These are phyloP conservation scores for Pandemis corylana DNA, from an alignment of 2,888 invertebrate species.

Conservation along the genomic window DNA sequence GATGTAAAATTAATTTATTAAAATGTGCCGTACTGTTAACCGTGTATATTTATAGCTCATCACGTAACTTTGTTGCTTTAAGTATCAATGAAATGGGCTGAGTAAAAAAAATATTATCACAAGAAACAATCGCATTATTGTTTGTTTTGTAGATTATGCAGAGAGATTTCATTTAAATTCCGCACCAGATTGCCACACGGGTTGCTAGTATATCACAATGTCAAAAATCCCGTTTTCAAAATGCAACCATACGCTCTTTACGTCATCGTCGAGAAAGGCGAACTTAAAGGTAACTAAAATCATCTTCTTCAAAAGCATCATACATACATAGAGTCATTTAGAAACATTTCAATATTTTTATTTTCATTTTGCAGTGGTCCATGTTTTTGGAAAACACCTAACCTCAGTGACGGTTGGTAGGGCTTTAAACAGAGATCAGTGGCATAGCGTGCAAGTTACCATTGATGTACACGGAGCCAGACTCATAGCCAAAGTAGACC, in stretches of 20 bases:
- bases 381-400: slow-evolving; percentile 94
- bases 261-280: slow-evolving; percentile 96
- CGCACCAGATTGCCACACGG: slow-evolving; percentile 95
- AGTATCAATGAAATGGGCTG: neutral
- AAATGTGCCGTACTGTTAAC: neutral
- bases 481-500: slow-evolving; percentile 94
- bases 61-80: neutral
- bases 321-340: neutral
- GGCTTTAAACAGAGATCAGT: slow-evolving; percentile 94
- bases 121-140: neutral
- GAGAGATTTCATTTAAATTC: slow-evolving; percentile 95
- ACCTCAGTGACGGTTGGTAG: slow-evolving; percentile 93
- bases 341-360: neutral
- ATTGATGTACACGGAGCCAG: slow-evolving; percentile 95
- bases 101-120: neutral
- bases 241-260: slow-evolving; percentile 95
- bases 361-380: slow-evolving; percentile 86
- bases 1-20: neutral
- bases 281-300: slow-evolving; percentile 87
- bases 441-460: slow-evolving; percentile 94
- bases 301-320: neutral
- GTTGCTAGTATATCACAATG: slow-evolving; percentile 94
- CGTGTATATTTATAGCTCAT: neutral
- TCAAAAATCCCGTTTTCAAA: slow-evolving; percentile 92
- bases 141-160: slow-evolving; percentile 87